A percentile compares a stretch with the other conserved stretches of the same genome.
Conservation (phyloP, 2,113 vertebrate species). For the Dipodomys merriami region DNA sequence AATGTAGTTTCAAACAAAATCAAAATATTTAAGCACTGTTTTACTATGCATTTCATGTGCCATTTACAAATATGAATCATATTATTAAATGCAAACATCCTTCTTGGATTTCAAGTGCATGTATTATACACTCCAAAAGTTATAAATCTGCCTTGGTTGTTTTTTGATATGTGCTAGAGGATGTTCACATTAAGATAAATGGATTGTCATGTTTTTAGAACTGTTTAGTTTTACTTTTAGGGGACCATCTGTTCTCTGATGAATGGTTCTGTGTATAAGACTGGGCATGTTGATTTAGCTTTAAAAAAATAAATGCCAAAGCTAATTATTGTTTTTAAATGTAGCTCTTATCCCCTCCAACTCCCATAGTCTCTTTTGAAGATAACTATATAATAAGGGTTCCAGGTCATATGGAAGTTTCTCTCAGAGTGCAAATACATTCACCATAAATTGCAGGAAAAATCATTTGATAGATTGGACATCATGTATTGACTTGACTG, state of each 20-base stretch:
- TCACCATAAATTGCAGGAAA: neutral
- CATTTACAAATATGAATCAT: constrained; percentile 71
- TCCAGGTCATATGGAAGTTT: constrained; percentile 28
- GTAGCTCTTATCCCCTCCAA: constrained; percentile 54
- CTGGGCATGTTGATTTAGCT: constrained; percentile 80
- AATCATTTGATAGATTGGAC: neutral
- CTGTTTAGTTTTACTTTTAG: constrained; percentile 84
- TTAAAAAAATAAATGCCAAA: constrained; percentile 76
- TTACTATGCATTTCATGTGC: constrained; percentile 54
- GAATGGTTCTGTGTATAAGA: constrained; percentile 82
- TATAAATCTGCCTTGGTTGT: constrained; percentile 74
- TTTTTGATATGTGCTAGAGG: constrained; percentile 83
- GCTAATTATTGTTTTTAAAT: constrained; percentile 75
- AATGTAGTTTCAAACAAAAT: constrained; percentile 59
- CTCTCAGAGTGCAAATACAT: constrained; percentile 27
- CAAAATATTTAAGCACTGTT: constrained; percentile 72
- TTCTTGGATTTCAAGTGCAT: constrained; percentile 69
- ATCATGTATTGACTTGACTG: neutral
- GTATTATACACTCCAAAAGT: constrained; percentile 73
- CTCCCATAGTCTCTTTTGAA: neutral
- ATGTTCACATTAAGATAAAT: constrained; percentile 88
- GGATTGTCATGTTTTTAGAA: constrained; percentile 84
- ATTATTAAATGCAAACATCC: constrained; percentile 68
- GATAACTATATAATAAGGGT: constrained; percentile 23
- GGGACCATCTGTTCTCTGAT: constrained; percentile 87